phyloP scores from a whole-genome alignment of 2,888 invertebrate genomes.

The Aspidapion aeneum region DNA sequence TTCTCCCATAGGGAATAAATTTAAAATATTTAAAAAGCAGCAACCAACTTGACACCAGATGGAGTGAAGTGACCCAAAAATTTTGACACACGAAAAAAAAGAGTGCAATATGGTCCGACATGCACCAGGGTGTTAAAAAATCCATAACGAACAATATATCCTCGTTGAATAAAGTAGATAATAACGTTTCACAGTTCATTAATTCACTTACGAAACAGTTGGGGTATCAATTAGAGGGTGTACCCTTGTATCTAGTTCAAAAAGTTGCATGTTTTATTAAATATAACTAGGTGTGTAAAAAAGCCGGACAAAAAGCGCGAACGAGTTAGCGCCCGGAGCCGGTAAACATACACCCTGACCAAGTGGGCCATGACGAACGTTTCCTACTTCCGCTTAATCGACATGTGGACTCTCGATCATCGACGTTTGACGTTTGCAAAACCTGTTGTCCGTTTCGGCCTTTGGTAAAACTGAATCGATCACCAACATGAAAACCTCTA shows the following conservation, averaged over 20 bases:
- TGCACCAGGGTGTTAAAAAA: conserved; percentile 14
- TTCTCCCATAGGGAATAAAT: too few species aligned
- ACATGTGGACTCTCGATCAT: conserved; percentile 30
- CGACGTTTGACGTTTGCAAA: not conserved
- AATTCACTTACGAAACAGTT: conserved; percentile 36
- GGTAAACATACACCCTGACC: conserved; percentile 34
- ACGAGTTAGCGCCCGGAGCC: conserved; percentile 33
- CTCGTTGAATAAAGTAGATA: conserved; percentile 19
- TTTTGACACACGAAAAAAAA: too few species aligned
- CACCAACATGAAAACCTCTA: too few species aligned
- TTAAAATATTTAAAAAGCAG: too few species aligned
- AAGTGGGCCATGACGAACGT: conserved; percentile 34
- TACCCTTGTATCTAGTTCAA: conserved; percentile 32
- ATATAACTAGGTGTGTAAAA: conserved; percentile 38
- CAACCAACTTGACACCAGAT: too few species aligned
- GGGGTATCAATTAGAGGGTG: conserved; percentile 39
- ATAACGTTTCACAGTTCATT: conserved; percentile 38
- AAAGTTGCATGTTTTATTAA: conserved; percentile 36
- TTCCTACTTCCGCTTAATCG: conserved; percentile 39
- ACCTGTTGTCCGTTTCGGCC: not conserved
- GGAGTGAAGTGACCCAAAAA: too few species aligned
- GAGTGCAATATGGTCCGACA: not conserved
- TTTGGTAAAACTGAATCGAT: too few species aligned
- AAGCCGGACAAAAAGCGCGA: conserved; percentile 33
- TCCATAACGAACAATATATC: conserved; percentile 18